These are phyloP conservation scores for Leptonema lineaticorne DNA, from an alignment of 1,140 invertebrate species.

Conservation along the genomic window DNA sequence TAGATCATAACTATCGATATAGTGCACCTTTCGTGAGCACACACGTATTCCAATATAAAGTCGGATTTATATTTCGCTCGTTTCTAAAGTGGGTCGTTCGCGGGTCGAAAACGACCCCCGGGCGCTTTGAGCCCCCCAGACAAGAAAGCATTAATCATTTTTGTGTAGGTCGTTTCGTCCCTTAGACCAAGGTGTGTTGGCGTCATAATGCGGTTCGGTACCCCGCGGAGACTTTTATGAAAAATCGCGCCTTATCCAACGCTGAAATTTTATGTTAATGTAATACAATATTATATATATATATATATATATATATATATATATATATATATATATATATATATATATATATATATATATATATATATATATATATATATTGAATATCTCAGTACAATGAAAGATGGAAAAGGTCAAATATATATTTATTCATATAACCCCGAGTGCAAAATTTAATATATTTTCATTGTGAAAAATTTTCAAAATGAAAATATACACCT, in stretches of 20 bases:
- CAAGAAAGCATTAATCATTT: constrained; percentile 22
- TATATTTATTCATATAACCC: no score
- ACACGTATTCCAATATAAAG: no score
- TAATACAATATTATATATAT: no score
- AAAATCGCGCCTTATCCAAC: not conserved
- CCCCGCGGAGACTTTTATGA: constrained; percentile 21
- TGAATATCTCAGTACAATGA: not conserved
- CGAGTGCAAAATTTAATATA: no score
- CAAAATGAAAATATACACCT: no score
- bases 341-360: not conserved
- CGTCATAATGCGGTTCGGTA: not conserved
- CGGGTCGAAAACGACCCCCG: not conserved
- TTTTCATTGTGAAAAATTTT: no score
- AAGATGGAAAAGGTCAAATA: constrained; percentile 10
- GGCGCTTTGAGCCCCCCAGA: not conserved
- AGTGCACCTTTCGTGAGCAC: no score
- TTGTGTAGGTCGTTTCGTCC: constrained; percentile 5
- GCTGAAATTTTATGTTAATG: constrained; percentile 16
- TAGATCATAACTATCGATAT: no score
- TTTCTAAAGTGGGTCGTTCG: constrained; percentile 3
- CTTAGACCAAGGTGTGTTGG: constrained; percentile 4
- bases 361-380: no score
- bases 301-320: not conserved
- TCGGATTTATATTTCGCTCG: not conserved
- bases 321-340: not conserved